Evolutionary conservation across 2,797 vertebrate genomes (phyloP), one percentile per base, ranked within the genome.

Genomic region (Enteromius unitaeniatus): DNA sequence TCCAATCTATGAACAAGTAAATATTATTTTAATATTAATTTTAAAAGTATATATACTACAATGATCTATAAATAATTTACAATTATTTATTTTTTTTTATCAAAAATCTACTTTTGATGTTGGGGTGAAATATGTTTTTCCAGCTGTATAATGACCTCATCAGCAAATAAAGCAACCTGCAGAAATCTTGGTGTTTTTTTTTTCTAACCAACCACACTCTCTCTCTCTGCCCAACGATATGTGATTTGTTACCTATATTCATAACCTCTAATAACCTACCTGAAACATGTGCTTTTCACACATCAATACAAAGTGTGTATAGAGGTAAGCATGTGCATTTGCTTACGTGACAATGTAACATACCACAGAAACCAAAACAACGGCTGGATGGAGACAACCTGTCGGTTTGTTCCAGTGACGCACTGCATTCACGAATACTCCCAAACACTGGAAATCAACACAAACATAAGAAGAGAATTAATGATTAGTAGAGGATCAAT

Each of bases 401-500:
- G 1, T 47, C 31, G 2, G 42, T 26, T 15, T 10, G 26, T 4
- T 65, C 23, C 26, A 28, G 37, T 78, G 51, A 72, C 49, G 15
- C 8, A 79, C 67, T 45, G 21, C n/a, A 34, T 17, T 73, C 79
- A n/a, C 19, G 21, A n/a, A 40, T 69, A 23, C 40, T 37, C 67
- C 26, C 17, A 65, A 72, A 70, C 28, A 45, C 70, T 73, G 55
- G 31, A 72, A 83, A 78, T 53, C 62, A 69, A 77, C 6, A 55
- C 47, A 34, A 64, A 51, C 26, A 17, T 23, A n/a, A 68, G 17
- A 11, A 68, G 8, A 15, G 17, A 15, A 55, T 77, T 23, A 77
- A 77, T 84, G 67, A 85, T 85, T 81, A 70, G 21, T 15, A 53
- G 1, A 45, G 19, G 21, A 78, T 82, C 68, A 72, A 84, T 19